phyloP scores from a whole-genome alignment of 1,140 invertebrate species.

The Zaprionus nigranus region DNA sequence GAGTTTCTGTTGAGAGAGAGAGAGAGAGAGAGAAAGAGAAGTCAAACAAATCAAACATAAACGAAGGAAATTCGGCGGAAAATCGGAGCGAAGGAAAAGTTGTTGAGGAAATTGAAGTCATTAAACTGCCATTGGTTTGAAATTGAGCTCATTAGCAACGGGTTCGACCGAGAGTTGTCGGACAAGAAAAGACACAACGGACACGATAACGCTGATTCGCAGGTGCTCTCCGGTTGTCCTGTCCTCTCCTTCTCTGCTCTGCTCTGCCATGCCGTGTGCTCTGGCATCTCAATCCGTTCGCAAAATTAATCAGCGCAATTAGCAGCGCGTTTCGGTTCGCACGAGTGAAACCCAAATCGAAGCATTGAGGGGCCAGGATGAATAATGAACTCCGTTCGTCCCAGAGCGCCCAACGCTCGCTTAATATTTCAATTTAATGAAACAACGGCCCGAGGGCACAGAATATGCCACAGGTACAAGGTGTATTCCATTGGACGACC shows the following conservation, averaged over 20 bases:
- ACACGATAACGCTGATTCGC: neutral
- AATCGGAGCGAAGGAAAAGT: conserved; percentile 10
- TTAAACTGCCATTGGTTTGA: conserved; percentile 45
- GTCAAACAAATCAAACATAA: neutral
- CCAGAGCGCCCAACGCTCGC: neutral
- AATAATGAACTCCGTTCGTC: conserved; percentile 39
- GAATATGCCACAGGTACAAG: neutral
- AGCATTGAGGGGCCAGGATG: conserved; percentile 10
- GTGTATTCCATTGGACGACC: neutral
- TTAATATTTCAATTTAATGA: conserved; percentile 58
- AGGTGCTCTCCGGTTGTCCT: neutral
- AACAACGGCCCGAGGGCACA: neutral
- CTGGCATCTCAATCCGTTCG: conserved; percentile 42
- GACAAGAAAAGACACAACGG: neutral
- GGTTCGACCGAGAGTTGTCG: neutral
- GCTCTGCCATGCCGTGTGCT: neutral
- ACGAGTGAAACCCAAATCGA: conserved; percentile 40
- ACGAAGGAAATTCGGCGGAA: neutral
- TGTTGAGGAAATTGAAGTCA: conserved; percentile 49
- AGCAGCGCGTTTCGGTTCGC: conserved; percentile 27
- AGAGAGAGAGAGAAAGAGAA: neutral
- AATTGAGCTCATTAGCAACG: conserved; percentile 66
- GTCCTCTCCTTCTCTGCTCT: neutral
- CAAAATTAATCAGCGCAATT: conserved; percentile 74
- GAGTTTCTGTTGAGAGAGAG: conserved; percentile 62